Conservation (phyloP, 64 coral and sea anemone species). For the Platygyra sinensis region DNA sequence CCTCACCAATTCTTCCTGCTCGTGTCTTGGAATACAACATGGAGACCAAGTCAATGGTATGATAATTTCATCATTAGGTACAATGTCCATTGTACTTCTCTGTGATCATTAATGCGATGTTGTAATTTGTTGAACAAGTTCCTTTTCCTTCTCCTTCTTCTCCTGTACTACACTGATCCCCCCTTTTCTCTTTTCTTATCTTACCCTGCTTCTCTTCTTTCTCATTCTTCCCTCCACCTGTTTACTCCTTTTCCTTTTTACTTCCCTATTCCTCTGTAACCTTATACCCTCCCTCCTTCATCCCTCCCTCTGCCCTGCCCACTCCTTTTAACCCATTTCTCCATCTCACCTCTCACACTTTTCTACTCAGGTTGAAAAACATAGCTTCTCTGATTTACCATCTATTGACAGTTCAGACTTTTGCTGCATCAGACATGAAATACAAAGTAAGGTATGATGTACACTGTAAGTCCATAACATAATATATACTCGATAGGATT, state of each 20-base stretch:
- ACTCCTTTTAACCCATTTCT: too few relatives aligned
- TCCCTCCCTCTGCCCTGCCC: too few relatives aligned
- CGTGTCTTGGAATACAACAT: constrained; percentile 88
- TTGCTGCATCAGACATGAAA: constrained; percentile 50
- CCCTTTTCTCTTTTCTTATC: neutral
- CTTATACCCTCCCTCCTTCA: too few relatives aligned
- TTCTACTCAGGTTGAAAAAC: constrained; percentile 14
- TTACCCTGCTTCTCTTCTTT: neutral
- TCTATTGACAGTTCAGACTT: constrained; percentile 55
- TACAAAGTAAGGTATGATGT: constrained; percentile 52
- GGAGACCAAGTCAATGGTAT: constrained; percentile 63
- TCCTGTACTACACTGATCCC: neutral
- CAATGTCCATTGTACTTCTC: too few relatives aligned
- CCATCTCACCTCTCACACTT: too few relatives aligned
- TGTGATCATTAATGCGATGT: too few relatives aligned
- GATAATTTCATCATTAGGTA: neutral
- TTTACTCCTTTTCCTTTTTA: too few relatives aligned
- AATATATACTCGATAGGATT: neutral
- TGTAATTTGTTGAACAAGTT: neutral
- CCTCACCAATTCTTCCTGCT: constrained; percentile 81
- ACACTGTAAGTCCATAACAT: too few relatives aligned
- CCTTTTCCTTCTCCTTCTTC: too few relatives aligned
- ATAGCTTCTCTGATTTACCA: constrained; percentile 19
- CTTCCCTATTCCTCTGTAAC: too few relatives aligned
- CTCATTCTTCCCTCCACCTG: too few relatives aligned